These are phyloP conservation scores for Spermophilus dauricus DNA, from an alignment of 2,113 vertebrate species.

Conservation along the genomic window DNA sequence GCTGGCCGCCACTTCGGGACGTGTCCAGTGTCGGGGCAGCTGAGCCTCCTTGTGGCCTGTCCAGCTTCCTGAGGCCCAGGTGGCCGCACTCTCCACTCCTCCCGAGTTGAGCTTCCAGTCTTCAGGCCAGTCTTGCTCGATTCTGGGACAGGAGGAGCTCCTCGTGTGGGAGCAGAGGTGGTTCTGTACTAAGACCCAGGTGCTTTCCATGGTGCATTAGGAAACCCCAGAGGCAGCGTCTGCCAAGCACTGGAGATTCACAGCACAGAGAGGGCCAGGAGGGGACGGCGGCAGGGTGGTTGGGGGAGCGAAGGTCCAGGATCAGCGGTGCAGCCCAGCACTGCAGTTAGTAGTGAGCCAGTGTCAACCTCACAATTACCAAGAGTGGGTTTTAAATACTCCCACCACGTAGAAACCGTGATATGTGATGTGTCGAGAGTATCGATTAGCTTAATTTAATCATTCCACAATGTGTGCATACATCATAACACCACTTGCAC, in stretches of 20 bases:
- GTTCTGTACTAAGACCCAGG: too few species aligned
- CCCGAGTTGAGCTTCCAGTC: too few species aligned
- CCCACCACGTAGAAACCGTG: neutral
- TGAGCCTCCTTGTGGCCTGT: neutral
- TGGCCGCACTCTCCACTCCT: neutral
- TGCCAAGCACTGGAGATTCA: neutral
- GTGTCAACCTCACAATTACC: neutral
- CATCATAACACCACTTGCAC: neutral
- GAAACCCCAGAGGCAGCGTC: neutral
- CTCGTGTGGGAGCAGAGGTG: too few species aligned
- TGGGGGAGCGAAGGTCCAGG: accelerated
- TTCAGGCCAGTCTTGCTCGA: neutral
- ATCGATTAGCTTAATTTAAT: neutral
- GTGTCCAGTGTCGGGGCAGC: neutral
- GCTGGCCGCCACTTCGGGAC: too few species aligned
- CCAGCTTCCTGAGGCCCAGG: neutral
- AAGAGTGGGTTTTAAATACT: neutral
- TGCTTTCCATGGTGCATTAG: neutral
- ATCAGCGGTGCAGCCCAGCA: too few species aligned
- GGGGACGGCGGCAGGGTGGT: accelerated
- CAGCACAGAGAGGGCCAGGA: neutral
- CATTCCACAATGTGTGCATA: neutral
- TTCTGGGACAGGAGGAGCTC: neutral
- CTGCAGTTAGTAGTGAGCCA: neutral
- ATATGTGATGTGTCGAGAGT: neutral